Evolutionary conservation across 2,113 vertebrate species (phyloP).

Genomic region (Pituophis catenifer): DNA sequence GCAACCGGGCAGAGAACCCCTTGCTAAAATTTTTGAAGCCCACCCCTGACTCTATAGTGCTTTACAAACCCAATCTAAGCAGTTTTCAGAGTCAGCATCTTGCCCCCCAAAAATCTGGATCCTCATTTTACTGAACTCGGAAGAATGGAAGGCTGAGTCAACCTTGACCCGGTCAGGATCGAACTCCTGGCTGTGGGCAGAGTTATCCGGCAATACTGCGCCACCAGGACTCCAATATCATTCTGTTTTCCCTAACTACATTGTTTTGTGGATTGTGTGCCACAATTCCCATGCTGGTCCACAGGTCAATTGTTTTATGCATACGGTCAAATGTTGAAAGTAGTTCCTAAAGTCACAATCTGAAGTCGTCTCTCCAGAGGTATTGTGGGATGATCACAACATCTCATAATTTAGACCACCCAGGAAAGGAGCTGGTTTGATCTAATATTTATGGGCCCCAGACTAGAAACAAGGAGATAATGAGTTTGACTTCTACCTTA

Average conservation of each 20-base stretch:
- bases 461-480: neutral
- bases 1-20: too few species aligned
- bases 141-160: neutral
- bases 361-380: neutral
- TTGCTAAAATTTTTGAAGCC: too few species aligned
- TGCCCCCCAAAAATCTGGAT: neutral
- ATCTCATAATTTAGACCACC: neutral
- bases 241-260: neutral
- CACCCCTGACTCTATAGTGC: too few species aligned
- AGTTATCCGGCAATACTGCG: neutral
- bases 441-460: neutral
- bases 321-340: neutral
- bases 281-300: neutral
- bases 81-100: neutral
- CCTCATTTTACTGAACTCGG: neutral
- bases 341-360: neutral
- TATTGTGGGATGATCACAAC: neutral
- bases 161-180: neutral
- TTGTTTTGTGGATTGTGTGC: neutral
- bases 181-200: neutral
- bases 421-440: neutral
- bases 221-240: neutral
- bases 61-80: neutral
- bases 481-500: neutral
- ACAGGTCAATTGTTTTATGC: neutral